Conservation (phyloP, 2,888 invertebrate genomes). For the Habrosyne pyritoides region DNA sequence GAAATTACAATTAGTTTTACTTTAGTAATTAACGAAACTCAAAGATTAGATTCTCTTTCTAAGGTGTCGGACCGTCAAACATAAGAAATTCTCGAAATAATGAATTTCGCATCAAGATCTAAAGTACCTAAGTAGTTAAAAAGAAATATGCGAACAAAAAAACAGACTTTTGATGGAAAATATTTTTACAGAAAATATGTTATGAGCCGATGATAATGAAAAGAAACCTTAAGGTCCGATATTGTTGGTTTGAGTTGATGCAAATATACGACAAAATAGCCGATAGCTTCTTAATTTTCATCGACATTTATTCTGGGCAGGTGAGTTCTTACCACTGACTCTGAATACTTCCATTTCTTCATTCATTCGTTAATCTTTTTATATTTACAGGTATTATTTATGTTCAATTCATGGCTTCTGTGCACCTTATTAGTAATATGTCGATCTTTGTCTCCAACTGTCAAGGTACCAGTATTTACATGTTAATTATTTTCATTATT, state of each 20-base stretch:
- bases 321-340: slow-evolving; percentile 27
- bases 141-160: no score
- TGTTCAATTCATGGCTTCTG: slow-evolving; percentile 58
- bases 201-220: slow-evolving; percentile 30
- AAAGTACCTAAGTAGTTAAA: no score
- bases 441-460: slow-evolving; percentile 54
- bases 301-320: slow-evolving; percentile 59
- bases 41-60: no score
- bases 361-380: slow-evolving; percentile 5
- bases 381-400: slow-evolving; percentile 52
- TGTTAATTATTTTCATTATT: not conserved
- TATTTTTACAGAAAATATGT: slow-evolving; percentile 34
- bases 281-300: slow-evolving; percentile 56
- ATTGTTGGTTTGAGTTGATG: slow-evolving; percentile 66
- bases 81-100: no score
- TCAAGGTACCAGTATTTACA: slow-evolving; percentile 42
- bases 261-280: slow-evolving; percentile 64
- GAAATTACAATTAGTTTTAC: no score
- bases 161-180: not conserved
- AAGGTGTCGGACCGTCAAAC: no score
- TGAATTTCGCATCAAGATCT: no score
- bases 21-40: no score
- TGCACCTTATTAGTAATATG: slow-evolving; percentile 56
- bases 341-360: slow-evolving; percentile 7
- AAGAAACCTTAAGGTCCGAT: slow-evolving; percentile 23